These are phyloP conservation scores for Polydrusus pterygomalis DNA, from an alignment of 2,888 invertebrate species.

Conservation along the genomic window DNA sequence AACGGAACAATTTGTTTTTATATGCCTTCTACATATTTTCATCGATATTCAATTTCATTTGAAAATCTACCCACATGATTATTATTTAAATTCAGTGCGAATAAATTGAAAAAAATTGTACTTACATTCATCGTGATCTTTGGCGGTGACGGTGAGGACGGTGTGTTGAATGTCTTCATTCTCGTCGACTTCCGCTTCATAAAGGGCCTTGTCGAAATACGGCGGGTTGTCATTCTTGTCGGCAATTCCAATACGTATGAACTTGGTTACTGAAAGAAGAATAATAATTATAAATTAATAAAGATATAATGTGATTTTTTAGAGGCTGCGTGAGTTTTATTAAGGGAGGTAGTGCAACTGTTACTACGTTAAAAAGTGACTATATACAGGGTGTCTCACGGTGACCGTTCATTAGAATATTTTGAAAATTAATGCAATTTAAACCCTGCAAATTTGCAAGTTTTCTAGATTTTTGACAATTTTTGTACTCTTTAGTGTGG, in stretches of 20 bases:
- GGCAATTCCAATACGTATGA: constrained; percentile 97
- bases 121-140: constrained; percentile 99
- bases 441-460: too few species aligned
- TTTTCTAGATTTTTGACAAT: too few species aligned
- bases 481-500: too few species aligned
- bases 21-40: too few species aligned
- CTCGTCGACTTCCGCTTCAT: constrained; percentile 98
- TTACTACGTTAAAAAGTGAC: too few species aligned
- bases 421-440: too few species aligned
- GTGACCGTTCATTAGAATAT: too few species aligned
- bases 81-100: neutral
- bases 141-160: constrained; percentile 97
- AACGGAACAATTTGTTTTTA: too few species aligned
- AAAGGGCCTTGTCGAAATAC: constrained; percentile 96
- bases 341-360: too few species aligned
- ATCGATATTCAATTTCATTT: neutral
- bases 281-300: neutral
- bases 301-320: too few species aligned
- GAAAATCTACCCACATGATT: neutral
- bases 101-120: constrained; percentile 63
- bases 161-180: constrained; percentile 98
- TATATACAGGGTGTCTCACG: too few species aligned
- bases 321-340: too few species aligned
- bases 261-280: constrained; percentile 90
- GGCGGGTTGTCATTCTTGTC: constrained; percentile 99